phyloP scores from a whole-genome alignment of 2,888 invertebrate genomes.

The Spilarctia lutea region DNA sequence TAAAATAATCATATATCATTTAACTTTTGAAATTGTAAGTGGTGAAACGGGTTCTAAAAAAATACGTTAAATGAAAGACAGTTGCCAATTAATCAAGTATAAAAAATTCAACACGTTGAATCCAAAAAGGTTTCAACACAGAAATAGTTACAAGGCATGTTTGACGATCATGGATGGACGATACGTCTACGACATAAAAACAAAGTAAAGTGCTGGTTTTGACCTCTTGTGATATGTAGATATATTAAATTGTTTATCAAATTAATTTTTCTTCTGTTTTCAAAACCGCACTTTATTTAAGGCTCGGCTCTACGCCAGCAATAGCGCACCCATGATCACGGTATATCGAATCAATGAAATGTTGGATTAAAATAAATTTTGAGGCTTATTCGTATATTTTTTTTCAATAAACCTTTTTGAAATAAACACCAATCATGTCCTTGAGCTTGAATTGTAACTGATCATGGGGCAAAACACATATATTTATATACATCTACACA shows the following conservation, averaged over 20 bases:
- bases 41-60: background rate
- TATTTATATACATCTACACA: background rate
- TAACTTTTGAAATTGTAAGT: no score
- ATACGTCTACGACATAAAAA: background rate
- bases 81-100: background rate
- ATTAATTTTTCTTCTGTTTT: background rate
- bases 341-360: background rate
- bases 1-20: no score
- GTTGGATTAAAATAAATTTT: background rate
- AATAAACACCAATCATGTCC: background rate
- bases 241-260: background rate
- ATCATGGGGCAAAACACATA: background rate
- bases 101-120: background rate
- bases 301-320: background rate
- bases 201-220: background rate
- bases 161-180: conserved; percentile 1
- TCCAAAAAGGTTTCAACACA: background rate
- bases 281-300: background rate
- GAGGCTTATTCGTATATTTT: background rate
- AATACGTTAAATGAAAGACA: background rate
- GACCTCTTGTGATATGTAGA: background rate
- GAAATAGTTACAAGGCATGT: background rate
- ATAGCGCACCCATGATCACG: background rate
- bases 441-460: background rate
- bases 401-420: background rate